Base-by-base conservation (phyloP, 92 coral and sea anemone species). In the Zoanthus sansibaricus region DNA sequence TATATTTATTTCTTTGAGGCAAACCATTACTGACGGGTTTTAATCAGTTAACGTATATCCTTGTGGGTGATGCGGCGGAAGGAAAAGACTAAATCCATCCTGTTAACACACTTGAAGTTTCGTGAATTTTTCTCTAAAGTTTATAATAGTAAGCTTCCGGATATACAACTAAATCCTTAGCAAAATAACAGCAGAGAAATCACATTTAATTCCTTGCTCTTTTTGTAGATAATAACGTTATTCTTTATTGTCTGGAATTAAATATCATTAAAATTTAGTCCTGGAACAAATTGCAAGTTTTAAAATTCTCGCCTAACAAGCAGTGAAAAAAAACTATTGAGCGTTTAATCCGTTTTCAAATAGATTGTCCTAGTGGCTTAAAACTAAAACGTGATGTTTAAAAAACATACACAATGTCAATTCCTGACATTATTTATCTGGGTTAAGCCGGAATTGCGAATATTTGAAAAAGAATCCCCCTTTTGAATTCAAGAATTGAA, bases 311-410 rank as follows among this genome's bases (percentile, higher is more conserved):
- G 9, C 5, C n/a, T 17, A 9, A 16, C 30, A 17, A 17, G 20
- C 30, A 62, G 25, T 20, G 30, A 59, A 1, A 59, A 17, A 59
- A 59, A n/a, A 62, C n/a, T 1, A 49, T n/a, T 62, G 2, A 62
- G n/a, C 9, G 20, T 21, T 62, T 31, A 17, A 9, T 62, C 69
- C 7, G 25, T 62, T 17, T 62, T 58, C n/a, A 58, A 58, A 58
- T 58, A 58, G n/a, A 14, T 58, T 6, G n/a, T 11, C n/a, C 16
- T 58, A 58, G 1, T 9, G 18, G 66, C 17, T 37, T 17, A 64
- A 80, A 79, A 48, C 47, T 80, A 68, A 37, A 80, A 59, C 85
- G 85, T 66, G 73, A 14, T 80, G 84, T 79, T 18, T 64, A 80
- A 46, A 48, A 68, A 25, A 47, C 21, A 45, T 14, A 64, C 46